phyloP scores from a whole-genome alignment of 1,140 invertebrate species.

The Ruditapes philippinarum region DNA sequence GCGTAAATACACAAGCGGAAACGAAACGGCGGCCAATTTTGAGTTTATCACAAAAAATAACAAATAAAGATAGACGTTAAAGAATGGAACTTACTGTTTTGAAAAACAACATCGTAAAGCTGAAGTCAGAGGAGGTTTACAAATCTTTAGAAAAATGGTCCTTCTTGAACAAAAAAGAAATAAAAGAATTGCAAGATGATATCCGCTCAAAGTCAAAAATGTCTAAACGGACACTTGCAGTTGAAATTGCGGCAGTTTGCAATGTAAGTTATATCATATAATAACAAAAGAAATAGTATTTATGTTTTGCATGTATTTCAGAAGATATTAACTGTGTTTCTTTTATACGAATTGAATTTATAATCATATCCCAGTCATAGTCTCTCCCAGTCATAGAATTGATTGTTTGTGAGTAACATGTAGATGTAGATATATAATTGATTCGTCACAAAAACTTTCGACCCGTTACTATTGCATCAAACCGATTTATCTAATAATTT shows the following conservation, averaged over 20 bases:
- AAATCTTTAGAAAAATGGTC: not conserved
- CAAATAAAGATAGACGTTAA: not conserved
- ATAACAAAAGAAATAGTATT: too few relatives aligned
- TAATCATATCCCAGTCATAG: too few relatives aligned
- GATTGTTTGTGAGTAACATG: too few relatives aligned
- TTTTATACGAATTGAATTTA: too few relatives aligned
- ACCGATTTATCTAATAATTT: too few relatives aligned
- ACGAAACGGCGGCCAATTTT: not conserved
- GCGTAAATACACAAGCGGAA: slow-evolving; percentile 43
- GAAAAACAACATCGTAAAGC: slow-evolving; percentile 5
- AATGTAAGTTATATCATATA: too few relatives aligned
- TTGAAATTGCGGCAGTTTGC: not conserved
- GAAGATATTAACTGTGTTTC: too few relatives aligned
- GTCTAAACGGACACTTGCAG: not conserved
- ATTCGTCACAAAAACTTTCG: too few relatives aligned
- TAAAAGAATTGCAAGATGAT: not conserved
- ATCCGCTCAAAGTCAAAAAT: not conserved
- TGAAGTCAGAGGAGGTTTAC: not conserved
- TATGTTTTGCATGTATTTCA: too few relatives aligned
- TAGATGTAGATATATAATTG: too few relatives aligned
- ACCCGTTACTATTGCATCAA: too few relatives aligned
- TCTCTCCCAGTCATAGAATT: too few relatives aligned
- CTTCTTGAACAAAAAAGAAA: not conserved
- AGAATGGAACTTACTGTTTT: slow-evolving; percentile 12
- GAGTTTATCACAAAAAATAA: not conserved